Conservation (phyloP, 2,113 vertebrate genomes). For the Prionailurus viverrinus region DNA sequence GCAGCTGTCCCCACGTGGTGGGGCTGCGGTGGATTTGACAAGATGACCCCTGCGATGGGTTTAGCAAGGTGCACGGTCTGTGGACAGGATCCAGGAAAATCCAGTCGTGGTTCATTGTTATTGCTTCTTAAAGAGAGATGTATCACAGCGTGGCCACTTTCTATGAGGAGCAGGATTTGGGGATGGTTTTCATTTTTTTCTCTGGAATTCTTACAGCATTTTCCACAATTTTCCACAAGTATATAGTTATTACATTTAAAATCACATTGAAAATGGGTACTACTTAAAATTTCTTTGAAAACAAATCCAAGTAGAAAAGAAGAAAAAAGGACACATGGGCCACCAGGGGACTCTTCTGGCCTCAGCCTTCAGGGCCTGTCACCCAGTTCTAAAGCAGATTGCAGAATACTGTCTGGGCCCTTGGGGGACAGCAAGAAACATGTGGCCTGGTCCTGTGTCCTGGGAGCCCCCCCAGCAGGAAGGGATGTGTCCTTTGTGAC, state of each 20-base stretch:
- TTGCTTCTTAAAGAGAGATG: neutral
- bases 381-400: neutral
- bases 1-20: fast-evolving
- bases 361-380: neutral
- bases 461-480: neutral
- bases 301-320: neutral
- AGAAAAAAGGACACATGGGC: neutral
- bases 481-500: neutral
- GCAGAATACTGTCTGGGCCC: no score
- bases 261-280: neutral
- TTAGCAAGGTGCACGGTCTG: fast-evolving
- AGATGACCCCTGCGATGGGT: neutral
- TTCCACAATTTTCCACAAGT: neutral
- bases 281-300: neutral
- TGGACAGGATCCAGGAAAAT: neutral
- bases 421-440: neutral
- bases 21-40: neutral
- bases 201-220: neutral
- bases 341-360: neutral
- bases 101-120: neutral
- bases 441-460: fast-evolving
- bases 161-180: neutral
- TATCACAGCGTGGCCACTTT: neutral
- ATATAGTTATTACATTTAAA: neutral
- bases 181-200: neutral